Evolutionary conservation across 1,140 invertebrate species (phyloP).

Genomic region (Pissodes strobi): DNA sequence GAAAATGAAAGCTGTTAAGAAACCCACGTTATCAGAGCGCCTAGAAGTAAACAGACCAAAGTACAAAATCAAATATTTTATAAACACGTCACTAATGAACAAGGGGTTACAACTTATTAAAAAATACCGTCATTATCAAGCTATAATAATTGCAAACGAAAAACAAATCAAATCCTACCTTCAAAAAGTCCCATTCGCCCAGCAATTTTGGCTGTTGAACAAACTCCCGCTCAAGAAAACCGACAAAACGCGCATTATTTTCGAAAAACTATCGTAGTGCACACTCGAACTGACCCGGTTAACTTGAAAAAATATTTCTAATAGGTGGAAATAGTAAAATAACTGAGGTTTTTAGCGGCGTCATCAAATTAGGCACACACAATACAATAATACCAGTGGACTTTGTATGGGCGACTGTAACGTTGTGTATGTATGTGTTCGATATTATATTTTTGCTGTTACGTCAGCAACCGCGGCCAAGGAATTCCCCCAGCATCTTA

Average conservation of each 20-base stretch:
- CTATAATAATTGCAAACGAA: too few species aligned
- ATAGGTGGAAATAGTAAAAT: slow-evolving; percentile 2
- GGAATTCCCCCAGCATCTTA: slow-evolving; percentile 25
- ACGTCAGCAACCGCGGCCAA: neutral
- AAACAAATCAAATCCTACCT: slow-evolving; percentile 6
- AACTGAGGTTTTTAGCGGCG: slow-evolving; percentile 7
- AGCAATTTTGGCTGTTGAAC: neutral
- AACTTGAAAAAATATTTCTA: slow-evolving; percentile 21
- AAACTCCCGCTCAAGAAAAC: neutral
- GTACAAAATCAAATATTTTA: neutral
- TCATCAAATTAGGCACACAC: slow-evolving; percentile 21
- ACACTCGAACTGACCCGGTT: slow-evolving; percentile 23
- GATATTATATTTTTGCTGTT: slow-evolving; percentile 23
- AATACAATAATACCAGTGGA: slow-evolving; percentile 18
- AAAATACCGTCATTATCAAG: too few species aligned
- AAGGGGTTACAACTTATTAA: too few species aligned
- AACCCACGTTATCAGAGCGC: too few species aligned
- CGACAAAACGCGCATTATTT: neutral
- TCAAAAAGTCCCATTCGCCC: slow-evolving; percentile 26
- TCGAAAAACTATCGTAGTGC: neutral
- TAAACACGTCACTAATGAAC: neutral
- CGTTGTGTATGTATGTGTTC: slow-evolving; percentile 18
- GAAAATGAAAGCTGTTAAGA: too few species aligned
- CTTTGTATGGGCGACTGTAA: slow-evolving; percentile 29
- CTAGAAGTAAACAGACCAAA: neutral